Evolutionary conservation across 2,797 vertebrate species (phyloP), one percentile per base, ranked within the genome.

Genomic region (Gastrophryne carolinensis): DNA sequence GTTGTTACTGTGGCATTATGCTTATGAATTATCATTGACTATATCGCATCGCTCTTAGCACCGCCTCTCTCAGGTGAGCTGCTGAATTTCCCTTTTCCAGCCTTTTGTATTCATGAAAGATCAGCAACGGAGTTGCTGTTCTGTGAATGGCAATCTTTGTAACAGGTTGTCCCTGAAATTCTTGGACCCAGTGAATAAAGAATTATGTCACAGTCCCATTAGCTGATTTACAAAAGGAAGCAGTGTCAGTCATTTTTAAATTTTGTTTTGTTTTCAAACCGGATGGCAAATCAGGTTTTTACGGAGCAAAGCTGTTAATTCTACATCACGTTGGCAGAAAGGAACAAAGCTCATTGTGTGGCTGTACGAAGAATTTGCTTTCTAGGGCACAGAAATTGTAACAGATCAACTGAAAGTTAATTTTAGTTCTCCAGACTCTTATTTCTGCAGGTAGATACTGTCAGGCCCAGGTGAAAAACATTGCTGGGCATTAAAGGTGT

Each of bases 181-280:
- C n/a, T 47, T 57, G 23, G 4, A 52, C 3, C 30, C 17, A 39
- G 29, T 49, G 54, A 68, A 75, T 63, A 75, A 68, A 67, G 63
- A 68, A 32, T 68, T 61, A 68, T 60, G 73, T 75, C 63, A 75
- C 30, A 23, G 12, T 50, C 1, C 49, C 17, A 12, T 57, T 75
- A 63, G 73, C 63, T 52, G 19, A 0, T 58, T 49, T 29, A 68
- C 73, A 75, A 68, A 39, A 68, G 63, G 73, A 75, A 75, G 63
- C 11, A 58, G 10, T 27, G 19, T 21, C 17, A 29, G 41, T 17
- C 44, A 68, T 47, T 15, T 27, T 30, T 35, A 13, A 72, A 27
- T 7, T n/a, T n/a, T n/a, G n/a, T n/a, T n/a, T n/a, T n/a, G n/a
- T n/a, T n/a, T n/a, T n/a, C n/a, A n/a, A n/a, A n/a, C n/a, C n/a